These are phyloP conservation scores for Rhizomys pruinosus DNA, from an alignment of 2,113 vertebrate genomes.

Conservation along the genomic window DNA sequence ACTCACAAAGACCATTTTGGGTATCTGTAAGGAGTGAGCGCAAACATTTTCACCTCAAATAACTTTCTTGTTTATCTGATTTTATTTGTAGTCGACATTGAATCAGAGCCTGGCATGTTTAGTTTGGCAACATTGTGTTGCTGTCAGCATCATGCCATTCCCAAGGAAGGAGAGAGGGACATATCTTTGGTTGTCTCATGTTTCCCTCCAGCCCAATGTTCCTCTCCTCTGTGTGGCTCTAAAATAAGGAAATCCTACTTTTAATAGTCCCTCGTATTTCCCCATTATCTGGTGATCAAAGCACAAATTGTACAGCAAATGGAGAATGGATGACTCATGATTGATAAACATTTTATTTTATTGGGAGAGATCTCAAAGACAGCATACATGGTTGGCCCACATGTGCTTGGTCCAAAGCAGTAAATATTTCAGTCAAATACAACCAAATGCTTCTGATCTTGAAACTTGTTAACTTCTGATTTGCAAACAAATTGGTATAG, in stretches of 20 bases:
- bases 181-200: not conserved
- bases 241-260: constrained; percentile 31
- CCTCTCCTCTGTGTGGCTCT: constrained; percentile 4
- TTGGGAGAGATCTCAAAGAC: not conserved
- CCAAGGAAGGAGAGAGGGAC: constrained; percentile 67
- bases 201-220: constrained; percentile 46
- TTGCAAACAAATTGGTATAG: not conserved
- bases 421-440: constrained; percentile 14
- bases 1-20: constrained; percentile 12
- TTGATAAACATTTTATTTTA: constrained; percentile 35
- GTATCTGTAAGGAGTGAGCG: constrained; percentile 29
- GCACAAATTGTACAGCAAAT: not conserved
- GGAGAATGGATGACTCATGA: not conserved
- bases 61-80: constrained; percentile 51
- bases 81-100: constrained; percentile 50
- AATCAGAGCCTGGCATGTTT: constrained; percentile 67
- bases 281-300: constrained; percentile 24
- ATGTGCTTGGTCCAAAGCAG: not conserved
- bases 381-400: not conserved
- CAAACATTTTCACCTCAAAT: constrained; percentile 63
- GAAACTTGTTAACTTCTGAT: not conserved
- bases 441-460: constrained; percentile 35
- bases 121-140: constrained; percentile 65
- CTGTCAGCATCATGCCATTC: constrained; percentile 66
- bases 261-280: constrained; percentile 10